These are phyloP conservation scores for Drosophila kohkoa DNA, from an alignment of 1,140 invertebrate genomes.

Conservation along the genomic window DNA sequence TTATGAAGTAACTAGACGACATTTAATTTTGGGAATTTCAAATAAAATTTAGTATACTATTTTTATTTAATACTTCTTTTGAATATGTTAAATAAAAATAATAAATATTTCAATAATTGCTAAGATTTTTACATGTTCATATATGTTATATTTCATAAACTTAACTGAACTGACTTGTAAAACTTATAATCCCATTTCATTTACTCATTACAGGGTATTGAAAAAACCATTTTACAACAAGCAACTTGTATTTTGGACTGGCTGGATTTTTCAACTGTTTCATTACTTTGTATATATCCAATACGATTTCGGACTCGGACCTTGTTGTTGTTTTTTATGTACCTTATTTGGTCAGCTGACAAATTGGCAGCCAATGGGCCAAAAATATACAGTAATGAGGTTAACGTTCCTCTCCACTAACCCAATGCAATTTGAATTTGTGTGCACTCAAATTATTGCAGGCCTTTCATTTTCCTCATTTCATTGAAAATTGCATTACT, in stretches of 20 bases:
- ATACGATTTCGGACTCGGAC: slow-evolving; percentile 25
- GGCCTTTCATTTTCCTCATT: slow-evolving; percentile 21
- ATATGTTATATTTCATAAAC: not conserved
- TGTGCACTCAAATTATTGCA: slow-evolving; percentile 40
- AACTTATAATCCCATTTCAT: too few relatives aligned
- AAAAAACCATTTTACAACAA: not conserved
- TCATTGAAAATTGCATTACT: not conserved
- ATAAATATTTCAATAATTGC: too few relatives aligned
- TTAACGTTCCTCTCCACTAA: slow-evolving; percentile 33
- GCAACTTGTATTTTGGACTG: slow-evolving; percentile 1
- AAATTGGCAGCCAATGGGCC: slow-evolving; percentile 34
- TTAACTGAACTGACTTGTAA: too few relatives aligned
- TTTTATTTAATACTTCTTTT: too few relatives aligned
- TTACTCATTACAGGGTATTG: slow-evolving; percentile 20
- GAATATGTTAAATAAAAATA: too few relatives aligned
- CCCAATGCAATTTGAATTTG: slow-evolving; percentile 16
- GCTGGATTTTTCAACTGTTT: slow-evolving; percentile 20
- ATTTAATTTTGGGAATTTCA: too few relatives aligned
- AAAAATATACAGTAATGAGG: slow-evolving; percentile 29
- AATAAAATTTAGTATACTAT: too few relatives aligned
- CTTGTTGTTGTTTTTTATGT: slow-evolving; percentile 12
- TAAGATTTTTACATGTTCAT: too few relatives aligned
- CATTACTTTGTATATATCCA: slow-evolving; percentile 12
- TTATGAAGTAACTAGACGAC: too few relatives aligned
- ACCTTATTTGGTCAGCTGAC: slow-evolving; percentile 41